Conservation (phyloP, 2,888 invertebrate species). For the Drosophila borborema region DNA sequence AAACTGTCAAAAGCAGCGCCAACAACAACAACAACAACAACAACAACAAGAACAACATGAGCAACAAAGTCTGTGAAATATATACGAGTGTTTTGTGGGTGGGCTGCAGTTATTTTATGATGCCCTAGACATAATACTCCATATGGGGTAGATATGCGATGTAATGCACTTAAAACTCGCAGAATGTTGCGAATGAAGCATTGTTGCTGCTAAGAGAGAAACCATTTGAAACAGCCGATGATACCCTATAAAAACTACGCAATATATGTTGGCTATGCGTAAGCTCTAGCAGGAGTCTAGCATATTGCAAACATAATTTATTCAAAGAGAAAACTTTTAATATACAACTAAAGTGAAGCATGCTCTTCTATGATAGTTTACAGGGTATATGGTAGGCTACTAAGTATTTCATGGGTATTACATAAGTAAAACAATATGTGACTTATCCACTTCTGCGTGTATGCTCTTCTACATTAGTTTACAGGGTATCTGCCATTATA, state of each 20-base stretch:
- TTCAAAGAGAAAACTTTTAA: not conserved
- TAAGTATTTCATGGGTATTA: not conserved
- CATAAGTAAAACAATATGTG: not conserved
- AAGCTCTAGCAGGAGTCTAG: not conserved
- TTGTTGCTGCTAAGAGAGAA: not conserved
- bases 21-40: constrained; percentile 22
- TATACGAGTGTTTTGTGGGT: constrained; percentile 51
- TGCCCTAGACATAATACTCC: constrained; percentile 5
- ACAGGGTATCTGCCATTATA: not conserved
- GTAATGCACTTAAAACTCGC: not conserved
- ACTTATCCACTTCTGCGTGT: not conserved
- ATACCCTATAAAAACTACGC: constrained; percentile 3
- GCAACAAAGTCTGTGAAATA: constrained; percentile 54
- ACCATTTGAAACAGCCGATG: not conserved
- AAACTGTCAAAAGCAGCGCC: constrained; percentile 74
- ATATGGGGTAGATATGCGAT: not conserved
- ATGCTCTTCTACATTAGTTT: not conserved
- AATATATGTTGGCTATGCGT: not conserved
- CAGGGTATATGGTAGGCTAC: not conserved
- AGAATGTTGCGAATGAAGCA: not conserved
- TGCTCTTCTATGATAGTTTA: not conserved
- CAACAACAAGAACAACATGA: constrained; percentile 30
- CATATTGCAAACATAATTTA: not conserved
- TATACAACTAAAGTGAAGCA: not conserved
- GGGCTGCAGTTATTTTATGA: constrained; percentile 21